Base-by-base conservation (phyloP, 2,888 invertebrate genomes). In the Andrena flavipes region DNA sequence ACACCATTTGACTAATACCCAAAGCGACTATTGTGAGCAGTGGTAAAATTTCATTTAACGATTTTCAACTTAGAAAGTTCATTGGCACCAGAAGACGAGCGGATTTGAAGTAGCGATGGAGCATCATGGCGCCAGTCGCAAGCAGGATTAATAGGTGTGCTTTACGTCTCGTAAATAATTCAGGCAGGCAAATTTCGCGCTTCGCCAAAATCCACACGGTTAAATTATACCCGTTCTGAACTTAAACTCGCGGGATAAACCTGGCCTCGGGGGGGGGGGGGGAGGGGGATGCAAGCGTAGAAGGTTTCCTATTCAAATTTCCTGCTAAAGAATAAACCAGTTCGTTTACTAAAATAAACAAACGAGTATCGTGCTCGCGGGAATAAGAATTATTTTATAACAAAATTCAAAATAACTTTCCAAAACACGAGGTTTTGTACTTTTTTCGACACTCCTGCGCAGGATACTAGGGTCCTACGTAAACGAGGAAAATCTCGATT, bases 161-260 rank as follows among this genome's bases (percentile, higher is more conserved):
- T 20, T 29, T 20, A 2, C 20, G 16, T 56, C 67, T 56, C 67
- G 56, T 67, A 67, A 56, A 73, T 67, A 73, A 42, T 73, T 73
- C 51, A 8, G 10, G 16, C 23, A 30, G 62, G 6, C 33, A 20
- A 35, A 49, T 64, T 48, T 82, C 56, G 48, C 29, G 42, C 63
- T 76, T 64, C 56, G 77, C 83, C 82, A 82, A 74, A 71, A 59
- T 71, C 51, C 63, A 56, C 59, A 16, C 10, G 51, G 23, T 59
- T 62, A 51, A 68, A 70, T 56, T 73, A 62, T 30, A 48, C 56
- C 26, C 49, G 33, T 35, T 65, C 73, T 75, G 70, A 76, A 80
- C 29, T 80, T 26, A 73, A 56, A 63, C 54, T 68, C 56, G 48
- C 56, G 56, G n/a, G 16, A 69, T 69, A 63, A 69, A 70, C 62